Conservation (phyloP, 2,888 invertebrate genomes). For the Coelinius sp. region DNA sequence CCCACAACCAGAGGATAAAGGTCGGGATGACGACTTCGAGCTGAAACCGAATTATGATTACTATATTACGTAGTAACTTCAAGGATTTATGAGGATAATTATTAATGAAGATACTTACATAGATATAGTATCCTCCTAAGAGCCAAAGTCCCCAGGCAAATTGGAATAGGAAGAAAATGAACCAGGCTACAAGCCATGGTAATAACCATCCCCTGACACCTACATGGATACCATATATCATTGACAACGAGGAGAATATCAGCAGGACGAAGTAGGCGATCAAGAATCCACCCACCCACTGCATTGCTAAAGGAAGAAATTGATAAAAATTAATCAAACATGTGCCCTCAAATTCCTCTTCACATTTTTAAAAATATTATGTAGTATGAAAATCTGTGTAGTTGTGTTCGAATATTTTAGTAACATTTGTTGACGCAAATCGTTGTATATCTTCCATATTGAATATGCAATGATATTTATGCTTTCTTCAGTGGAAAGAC, state of each 20-base stretch:
- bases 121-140: slow-evolving; percentile 90
- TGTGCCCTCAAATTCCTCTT: not conserved
- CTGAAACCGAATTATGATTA: slow-evolving; percentile 72
- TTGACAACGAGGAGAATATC: slow-evolving; percentile 74
- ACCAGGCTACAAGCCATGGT: slow-evolving; percentile 84
- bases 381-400: no score
- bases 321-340: not conserved
- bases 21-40: slow-evolving; percentile 85
- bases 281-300: slow-evolving; percentile 78
- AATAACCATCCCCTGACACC: slow-evolving; percentile 86
- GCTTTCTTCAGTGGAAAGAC: no score
- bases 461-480: no score
- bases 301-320: slow-evolving; percentile 77
- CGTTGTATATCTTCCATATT: no score
- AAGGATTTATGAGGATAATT: slow-evolving; percentile 3
- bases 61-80: not conserved
- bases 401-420: no score
- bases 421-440: no score
- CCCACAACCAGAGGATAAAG: slow-evolving; percentile 84
- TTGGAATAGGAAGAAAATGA: slow-evolving; percentile 81
- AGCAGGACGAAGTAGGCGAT: slow-evolving; percentile 75
- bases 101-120: slow-evolving; percentile 76
- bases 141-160: slow-evolving; percentile 87
- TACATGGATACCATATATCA: slow-evolving; percentile 77
- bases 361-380: no score